These are phyloP conservation scores for Drosophila imparisetae DNA, from an alignment of 2,888 invertebrate genomes.

Conservation along the genomic window DNA sequence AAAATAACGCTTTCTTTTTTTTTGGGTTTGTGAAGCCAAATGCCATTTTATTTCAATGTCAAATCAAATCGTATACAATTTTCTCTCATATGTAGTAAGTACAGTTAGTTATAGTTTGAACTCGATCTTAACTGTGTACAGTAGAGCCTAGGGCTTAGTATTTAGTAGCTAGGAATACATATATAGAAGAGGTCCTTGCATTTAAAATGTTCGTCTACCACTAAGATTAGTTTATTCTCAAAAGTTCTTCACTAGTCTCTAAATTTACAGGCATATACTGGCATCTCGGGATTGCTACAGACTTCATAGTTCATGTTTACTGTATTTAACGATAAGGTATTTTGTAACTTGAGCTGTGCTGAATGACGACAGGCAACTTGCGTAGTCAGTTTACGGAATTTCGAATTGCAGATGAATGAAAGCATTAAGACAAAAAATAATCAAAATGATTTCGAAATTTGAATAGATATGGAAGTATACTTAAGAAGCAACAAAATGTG, in stretches of 20 bases:
- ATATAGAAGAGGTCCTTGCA: slow-evolving; percentile 46
- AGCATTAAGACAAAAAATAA: not conserved
- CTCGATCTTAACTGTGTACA: slow-evolving; percentile 36
- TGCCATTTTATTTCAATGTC: slow-evolving; percentile 64
- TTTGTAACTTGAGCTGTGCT: slow-evolving; percentile 20
- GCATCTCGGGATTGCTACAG: slow-evolving; percentile 58
- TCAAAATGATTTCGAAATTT: not conserved
- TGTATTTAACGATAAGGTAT: slow-evolving; percentile 33
- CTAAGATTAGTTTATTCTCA: slow-evolving; percentile 34
- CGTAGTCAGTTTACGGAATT: not conserved
- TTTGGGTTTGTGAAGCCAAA: slow-evolving; percentile 58
- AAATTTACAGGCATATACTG: slow-evolving; percentile 70
- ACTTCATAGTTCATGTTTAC: slow-evolving; percentile 35
- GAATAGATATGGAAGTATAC: not conserved
- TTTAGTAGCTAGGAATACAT: slow-evolving; percentile 42
- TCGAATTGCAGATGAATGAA: not conserved
- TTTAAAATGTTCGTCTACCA: slow-evolving; percentile 55
- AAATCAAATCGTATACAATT: slow-evolving; percentile 65
- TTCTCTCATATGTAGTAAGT: slow-evolving; percentile 45
- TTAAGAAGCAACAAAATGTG: not conserved
- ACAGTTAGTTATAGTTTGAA: slow-evolving; percentile 39
- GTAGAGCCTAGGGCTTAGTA: slow-evolving; percentile 48
- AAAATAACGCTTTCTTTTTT: slow-evolving; percentile 2
- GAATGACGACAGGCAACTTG: slow-evolving; percentile 2
- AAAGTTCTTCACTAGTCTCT: slow-evolving; percentile 58